phyloP scores from a whole-genome alignment of 2,113 vertebrate species.

The Campylomormyrus tamandua region DNA sequence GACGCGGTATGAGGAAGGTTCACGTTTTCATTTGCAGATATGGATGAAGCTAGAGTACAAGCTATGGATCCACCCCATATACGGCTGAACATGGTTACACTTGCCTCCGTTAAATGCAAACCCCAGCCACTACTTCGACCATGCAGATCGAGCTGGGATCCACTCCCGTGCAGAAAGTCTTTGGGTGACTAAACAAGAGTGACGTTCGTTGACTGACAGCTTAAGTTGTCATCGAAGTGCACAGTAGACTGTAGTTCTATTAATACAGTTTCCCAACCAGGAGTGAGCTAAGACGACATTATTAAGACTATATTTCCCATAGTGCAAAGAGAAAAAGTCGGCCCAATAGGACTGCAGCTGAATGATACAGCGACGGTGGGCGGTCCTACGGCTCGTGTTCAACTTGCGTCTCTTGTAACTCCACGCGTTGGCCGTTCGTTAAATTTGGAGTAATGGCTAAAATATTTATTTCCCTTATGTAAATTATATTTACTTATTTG shows the following conservation, averaged over 20 bases:
- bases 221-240: slow-evolving; percentile 13
- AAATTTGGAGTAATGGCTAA: background rate
- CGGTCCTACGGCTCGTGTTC: background rate
- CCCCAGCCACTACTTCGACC: slow-evolving; percentile 16
- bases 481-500: background rate
- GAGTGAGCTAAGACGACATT: too few species aligned
- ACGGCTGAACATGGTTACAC: slow-evolving; percentile 38
- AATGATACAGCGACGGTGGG: slow-evolving; percentile 12
- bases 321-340: slow-evolving; percentile 15
- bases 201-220: slow-evolving; percentile 44
- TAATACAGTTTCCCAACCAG: background rate
- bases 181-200: slow-evolving; percentile 26
- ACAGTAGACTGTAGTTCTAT: slow-evolving; percentile 24
- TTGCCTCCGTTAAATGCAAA: slow-evolving; percentile 31
- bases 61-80: slow-evolving; percentile 38
- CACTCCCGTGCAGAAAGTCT: slow-evolving; percentile 21
- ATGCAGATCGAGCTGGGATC: slow-evolving; percentile 24
- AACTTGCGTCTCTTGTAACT: slow-evolving; percentile 3
- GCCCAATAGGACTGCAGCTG: background rate
- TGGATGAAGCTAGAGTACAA: slow-evolving; percentile 24
- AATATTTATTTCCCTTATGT: background rate
- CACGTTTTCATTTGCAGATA: slow-evolving; percentile 39
- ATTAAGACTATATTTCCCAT: slow-evolving; percentile 36
- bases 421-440: background rate
- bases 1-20: slow-evolving; percentile 23